Base-by-base conservation (phyloP, 1,140 invertebrate genomes). In the Drosophila pruinosa region DNA sequence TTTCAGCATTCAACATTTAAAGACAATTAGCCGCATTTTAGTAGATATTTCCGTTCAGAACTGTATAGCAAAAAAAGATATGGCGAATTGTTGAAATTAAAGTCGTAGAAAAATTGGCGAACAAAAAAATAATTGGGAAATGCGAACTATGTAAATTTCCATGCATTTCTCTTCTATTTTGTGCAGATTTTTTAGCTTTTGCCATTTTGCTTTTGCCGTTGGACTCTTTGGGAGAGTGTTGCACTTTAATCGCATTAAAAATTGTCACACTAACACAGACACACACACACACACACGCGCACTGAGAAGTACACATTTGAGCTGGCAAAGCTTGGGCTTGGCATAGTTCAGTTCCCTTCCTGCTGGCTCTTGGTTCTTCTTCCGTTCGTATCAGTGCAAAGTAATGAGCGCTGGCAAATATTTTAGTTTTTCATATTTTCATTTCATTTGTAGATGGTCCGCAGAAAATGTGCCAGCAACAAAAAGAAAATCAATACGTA, bases 181-280 rank as follows among this genome's bases (percentile, higher is more conserved):
- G 2, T 22, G 21, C 5, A 57, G 24, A 36, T 12, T 72, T n/a
- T 57, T 76, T 36, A 41, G 12, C 63, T 21, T 56, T 56, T 59
- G 52, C 39, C 28, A 54, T 48, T 28, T 14, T 28, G 48, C n/a
- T 8, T 19, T 52, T 71, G 64, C 48, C 36, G 47, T 63, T 50
- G 38, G 28, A 57, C 17, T 67, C 36, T 72, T 59, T 56, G 68
- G 36, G 50, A 83, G 83, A 79, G 72, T 88, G 83, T 69, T 79
- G 83, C 75, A 83, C 83, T 89, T 89, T 88, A 88, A 88, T 88
- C 83, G 83, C 83, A 88, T 88, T 88, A 88, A 79, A 82, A 79
- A 79, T 63, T 76, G 83, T 74, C 65, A 79, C 83, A 79, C 75
- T 79, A 75, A 58, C 78, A 82, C 73, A 77, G 17, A 52, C 5